These are phyloP conservation scores for Cheirogaleus medius DNA, from an alignment of 2,113 vertebrate species.

Conservation along the genomic window DNA sequence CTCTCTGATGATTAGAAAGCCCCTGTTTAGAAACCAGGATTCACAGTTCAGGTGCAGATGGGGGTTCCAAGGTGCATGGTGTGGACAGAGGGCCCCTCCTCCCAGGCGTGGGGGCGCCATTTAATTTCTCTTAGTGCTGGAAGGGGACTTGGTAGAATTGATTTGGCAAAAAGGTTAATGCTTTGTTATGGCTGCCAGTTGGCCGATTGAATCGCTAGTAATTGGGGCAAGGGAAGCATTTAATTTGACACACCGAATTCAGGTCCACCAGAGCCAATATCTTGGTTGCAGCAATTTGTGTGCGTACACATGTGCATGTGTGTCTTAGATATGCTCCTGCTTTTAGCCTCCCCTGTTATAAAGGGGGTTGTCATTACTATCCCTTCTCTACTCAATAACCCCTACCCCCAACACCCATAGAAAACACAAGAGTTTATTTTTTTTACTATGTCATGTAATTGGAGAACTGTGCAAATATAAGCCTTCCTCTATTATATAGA, in stretches of 20 bases:
- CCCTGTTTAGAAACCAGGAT: background rate
- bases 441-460: background rate
- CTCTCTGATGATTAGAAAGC: background rate
- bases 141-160: constrained; percentile 66
- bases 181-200: constrained; percentile 61
- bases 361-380: background rate
- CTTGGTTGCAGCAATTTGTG: background rate
- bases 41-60: background rate
- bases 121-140: constrained; percentile 64
- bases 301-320: background rate
- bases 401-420: background rate
- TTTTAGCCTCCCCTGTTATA: background rate
- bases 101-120: background rate
- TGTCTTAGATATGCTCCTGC: background rate
- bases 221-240: constrained; percentile 63
- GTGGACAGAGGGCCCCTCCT: background rate
- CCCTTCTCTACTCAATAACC: background rate
- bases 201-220: constrained; percentile 45
- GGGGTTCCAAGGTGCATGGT: background rate
- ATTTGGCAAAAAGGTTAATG: constrained; percentile 75
- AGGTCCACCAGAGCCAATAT: background rate
- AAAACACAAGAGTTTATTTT: background rate
- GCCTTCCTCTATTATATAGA: background rate
- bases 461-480: background rate
- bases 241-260: background rate